Evolutionary conservation across 2,888 invertebrate species (phyloP), one percentile per base, ranked within the genome.

Genomic region (Heliconius ismenius): DNA sequence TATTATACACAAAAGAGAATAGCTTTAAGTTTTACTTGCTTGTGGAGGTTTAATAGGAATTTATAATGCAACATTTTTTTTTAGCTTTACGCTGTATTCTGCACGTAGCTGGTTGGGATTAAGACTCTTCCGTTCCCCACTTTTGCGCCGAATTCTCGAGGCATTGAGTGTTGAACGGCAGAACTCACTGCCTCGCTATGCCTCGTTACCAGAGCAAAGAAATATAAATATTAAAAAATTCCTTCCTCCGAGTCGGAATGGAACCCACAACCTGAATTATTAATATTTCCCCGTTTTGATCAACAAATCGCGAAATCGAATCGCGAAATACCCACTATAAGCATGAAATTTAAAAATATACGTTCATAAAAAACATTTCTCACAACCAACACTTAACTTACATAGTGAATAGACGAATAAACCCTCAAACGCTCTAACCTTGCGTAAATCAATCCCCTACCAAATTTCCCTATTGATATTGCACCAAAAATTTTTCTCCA

Each of bases 1-100:
- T 69, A 70, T 63, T 68, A 39, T 39, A 3, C 43, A 76, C 73
- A 62, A 62, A 36, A 36, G 62, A 21, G 62, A 18, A 36, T 39
- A 73, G 62, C 26, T 72, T 39, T 62, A 26, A 58, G 15, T 10
- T 70, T 13, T n/a, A 24, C 32, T 72, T 62, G 26, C 18, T 54
- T 67, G n/a, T 67, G 65, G 11, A 4, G 21, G 11, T 64, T 64
- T 64, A 64, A 4, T 64, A 64, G 9, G 3, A 32, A 32, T 9
- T 32, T 32, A n/a, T 64, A 4, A 58, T 64, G 32, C 9, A 21
- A 49, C 7, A 49, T 21, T 49, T 49, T 7, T n/a, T 58, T n/a
- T n/a, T n/a, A 54, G 54, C 21, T 54, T 54, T 9, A 21, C 54
- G 54, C 21, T 10, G 10, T 54, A 58, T n/a, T 11, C 58, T 11